Base-by-base conservation (phyloP, 2,888 invertebrate genomes). In the Pollenia angustigena region DNA sequence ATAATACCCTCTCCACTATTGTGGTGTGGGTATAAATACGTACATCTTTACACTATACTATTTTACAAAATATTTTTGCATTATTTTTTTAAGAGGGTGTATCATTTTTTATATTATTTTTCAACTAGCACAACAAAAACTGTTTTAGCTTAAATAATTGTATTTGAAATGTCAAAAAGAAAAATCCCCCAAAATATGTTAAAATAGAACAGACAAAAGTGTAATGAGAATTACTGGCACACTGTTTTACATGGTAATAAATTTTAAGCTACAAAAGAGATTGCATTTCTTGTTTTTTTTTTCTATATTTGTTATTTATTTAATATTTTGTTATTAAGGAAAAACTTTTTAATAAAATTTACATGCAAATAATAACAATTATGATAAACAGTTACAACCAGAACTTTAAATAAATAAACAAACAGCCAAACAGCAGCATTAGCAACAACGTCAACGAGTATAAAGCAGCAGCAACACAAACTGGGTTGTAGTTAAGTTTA, bases 281-380 rank as follows among this genome's bases (percentile, higher is more conserved):
- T 44, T 40, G 14, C 44, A 40, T 68, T 58, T 54, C 50, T 68
- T 40, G 32, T 46, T 42, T 40, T 68, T 42, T 40, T 68, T 56
- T 42, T 4, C 44, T 56, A 54, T 14, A 4, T 48, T 60, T 78
- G 4, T 52, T 42, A 44, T 50, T 71, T 71, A 42, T 60, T 69
- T 52, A 14, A 46, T 16, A 52, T 54, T 56, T 16, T 48, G 10
- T 52, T 2, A 48, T 14, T 23, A 46, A 16, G 8, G 7, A 50
- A 23, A 72, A 81, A 74, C 50, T 72, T 81, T 82, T 82, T 75
- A 1, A 69, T 75, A 60, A 16, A 75, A 81, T 81, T 81, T 68
- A 68, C 60, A 74, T 46, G 52, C 52, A 75, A 68, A 69, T 42
- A 58, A 74, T 32, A 60, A 74, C 46, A 64, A 82, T 82, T 68